Conservation (phyloP, 2,113 vertebrate genomes). For the Pan troglodytes region DNA sequence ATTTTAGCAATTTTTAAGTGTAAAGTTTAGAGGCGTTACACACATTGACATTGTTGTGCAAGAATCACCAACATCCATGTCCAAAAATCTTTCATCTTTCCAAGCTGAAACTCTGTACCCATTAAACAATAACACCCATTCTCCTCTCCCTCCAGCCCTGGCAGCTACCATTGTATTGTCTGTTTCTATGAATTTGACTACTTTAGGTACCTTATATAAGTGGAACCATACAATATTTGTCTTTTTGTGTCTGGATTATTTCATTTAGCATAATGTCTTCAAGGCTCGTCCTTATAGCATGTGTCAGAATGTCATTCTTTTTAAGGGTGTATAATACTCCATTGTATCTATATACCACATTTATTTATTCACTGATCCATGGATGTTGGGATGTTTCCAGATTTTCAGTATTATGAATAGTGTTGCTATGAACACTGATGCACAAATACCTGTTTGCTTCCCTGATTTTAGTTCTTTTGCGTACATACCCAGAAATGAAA, state of each 20-base stretch:
- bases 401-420: background rate
- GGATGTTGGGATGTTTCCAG: background rate
- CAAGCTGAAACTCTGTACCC: background rate
- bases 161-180: background rate
- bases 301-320: background rate
- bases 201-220: background rate
- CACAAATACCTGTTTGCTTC: background rate
- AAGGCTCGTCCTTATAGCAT: background rate
- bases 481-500: background rate
- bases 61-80: background rate
- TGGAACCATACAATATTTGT: background rate
- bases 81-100: background rate
- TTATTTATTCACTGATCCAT: background rate
- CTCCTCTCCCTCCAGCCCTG: background rate
- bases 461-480: background rate
- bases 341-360: background rate
- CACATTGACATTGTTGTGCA: background rate
- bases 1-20: background rate
- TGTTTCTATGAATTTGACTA: background rate
- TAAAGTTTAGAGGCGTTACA: background rate
- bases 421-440: background rate
- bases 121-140: background rate
- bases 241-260: conserved; percentile 12
- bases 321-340: background rate
- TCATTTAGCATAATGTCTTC: background rate